Evolutionary conservation across 1,140 invertebrate genomes (phyloP).

Genomic region (Leptinotarsa defecta): DNA sequence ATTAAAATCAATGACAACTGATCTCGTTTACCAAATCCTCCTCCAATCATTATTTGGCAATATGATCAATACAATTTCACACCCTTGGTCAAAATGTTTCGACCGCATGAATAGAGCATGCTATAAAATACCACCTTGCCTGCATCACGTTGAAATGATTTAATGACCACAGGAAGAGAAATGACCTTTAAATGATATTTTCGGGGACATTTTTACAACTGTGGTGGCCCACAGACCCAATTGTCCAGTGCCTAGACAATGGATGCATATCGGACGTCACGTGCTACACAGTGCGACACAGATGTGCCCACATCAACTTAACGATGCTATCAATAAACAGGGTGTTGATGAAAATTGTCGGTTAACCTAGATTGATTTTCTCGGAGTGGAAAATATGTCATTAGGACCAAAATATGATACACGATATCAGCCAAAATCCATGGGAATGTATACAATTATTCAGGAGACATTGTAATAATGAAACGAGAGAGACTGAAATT

Average conservation of each 20-base stretch:
- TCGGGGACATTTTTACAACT: conserved; percentile 36
- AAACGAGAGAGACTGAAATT: no score
- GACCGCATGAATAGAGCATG: neutral
- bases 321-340: conserved; percentile 7
- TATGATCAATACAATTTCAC: neutral
- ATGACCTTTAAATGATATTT: conserved; percentile 36
- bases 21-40: no score
- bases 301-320: conserved; percentile 17
- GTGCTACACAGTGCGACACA: conserved; percentile 11
- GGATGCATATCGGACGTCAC: conserved; percentile 18
- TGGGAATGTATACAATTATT: no score
- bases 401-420: no score
- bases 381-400: no score
- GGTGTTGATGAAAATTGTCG: conserved; percentile 6
- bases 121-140: conserved; percentile 14
- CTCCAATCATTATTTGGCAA: no score
- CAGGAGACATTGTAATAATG: no score
- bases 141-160: conserved; percentile 15
- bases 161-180: conserved; percentile 25
- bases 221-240: conserved; percentile 39
- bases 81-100: neutral
- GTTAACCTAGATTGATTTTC: neutral
- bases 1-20: no score
- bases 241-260: conserved; percentile 23
- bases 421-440: no score